Evolutionary conservation across 2,113 vertebrate genomes (phyloP).

Genomic region (Balaeniceps rex): DNA sequence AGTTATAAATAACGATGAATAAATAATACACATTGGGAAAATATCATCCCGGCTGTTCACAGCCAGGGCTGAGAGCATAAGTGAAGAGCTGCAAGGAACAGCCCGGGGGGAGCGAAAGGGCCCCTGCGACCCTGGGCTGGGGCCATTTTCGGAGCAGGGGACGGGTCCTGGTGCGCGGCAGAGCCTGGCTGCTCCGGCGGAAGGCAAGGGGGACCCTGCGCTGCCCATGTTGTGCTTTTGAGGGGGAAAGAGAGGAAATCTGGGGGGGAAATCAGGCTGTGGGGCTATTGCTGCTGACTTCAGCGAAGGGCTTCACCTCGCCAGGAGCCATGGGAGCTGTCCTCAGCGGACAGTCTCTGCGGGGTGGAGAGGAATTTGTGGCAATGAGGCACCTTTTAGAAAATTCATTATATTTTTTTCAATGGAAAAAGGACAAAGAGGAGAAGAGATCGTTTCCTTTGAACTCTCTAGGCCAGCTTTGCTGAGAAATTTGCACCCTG

Average conservation of each 20-base stretch:
- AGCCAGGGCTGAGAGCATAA: neutral
- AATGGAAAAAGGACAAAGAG: neutral
- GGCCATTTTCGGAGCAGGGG: accelerated
- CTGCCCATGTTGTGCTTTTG: accelerated
- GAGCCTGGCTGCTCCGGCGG: accelerated
- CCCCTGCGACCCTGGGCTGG: accelerated
- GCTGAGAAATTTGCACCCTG: neutral
- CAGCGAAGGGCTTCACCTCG: accelerated
- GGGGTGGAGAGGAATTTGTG: too few relatives aligned
- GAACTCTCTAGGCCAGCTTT: neutral
- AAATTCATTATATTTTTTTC: accelerated
- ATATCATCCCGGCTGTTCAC: neutral
- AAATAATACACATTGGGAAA: neutral
- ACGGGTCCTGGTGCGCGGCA: neutral
- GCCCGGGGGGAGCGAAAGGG: accelerated
- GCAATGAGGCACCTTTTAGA: neutral
- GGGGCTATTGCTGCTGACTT: neutral
- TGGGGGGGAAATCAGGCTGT: neutral
- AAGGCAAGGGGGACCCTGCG: neutral
- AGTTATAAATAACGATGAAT: constrained; percentile 10
- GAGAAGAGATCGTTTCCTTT: accelerated
- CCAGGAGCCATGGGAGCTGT: neutral
- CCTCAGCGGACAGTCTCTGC: accelerated
- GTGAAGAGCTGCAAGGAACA: neutral
- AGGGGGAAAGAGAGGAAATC: neutral